phyloP scores from a whole-genome alignment of 2,888 invertebrate species.

The Orchestes rusci region DNA sequence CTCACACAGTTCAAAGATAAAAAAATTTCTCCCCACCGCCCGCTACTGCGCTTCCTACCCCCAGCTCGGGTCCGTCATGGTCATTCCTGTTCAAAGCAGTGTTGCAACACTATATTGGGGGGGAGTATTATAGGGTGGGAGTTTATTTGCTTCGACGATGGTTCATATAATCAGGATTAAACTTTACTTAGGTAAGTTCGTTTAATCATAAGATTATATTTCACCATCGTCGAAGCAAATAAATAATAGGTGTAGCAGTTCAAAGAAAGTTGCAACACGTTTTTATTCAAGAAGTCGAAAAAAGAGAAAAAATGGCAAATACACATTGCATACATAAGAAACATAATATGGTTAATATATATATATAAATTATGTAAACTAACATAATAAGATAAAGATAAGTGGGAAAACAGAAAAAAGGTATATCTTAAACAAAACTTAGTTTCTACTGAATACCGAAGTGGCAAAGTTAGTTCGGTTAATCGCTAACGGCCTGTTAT shows the following conservation, averaged over 20 bases:
- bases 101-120: neutral
- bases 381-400: no score
- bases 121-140: neutral
- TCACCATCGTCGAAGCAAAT: neutral
- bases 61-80: neutral
- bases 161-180: no score
- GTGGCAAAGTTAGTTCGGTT: slow-evolving; percentile 6
- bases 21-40: neutral
- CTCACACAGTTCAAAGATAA: no score
- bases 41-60: neutral
- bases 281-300: neutral
- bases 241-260: neutral
- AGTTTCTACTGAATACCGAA: slow-evolving; percentile 5
- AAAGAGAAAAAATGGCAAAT: neutral
- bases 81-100: slow-evolving; percentile 2
- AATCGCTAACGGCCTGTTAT: slow-evolving; percentile 19
- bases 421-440: no score
- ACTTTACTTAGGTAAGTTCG: no score
- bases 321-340: no score
- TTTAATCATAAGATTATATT: slow-evolving; percentile 8
- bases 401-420: no score
- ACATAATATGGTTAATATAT: neutral
- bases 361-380: neutral
- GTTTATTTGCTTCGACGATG: neutral
- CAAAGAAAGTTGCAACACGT: slow-evolving; percentile 4